Evolutionary conservation across 2,888 invertebrate species (phyloP).

Genomic region (Dastarcus helophoroides): DNA sequence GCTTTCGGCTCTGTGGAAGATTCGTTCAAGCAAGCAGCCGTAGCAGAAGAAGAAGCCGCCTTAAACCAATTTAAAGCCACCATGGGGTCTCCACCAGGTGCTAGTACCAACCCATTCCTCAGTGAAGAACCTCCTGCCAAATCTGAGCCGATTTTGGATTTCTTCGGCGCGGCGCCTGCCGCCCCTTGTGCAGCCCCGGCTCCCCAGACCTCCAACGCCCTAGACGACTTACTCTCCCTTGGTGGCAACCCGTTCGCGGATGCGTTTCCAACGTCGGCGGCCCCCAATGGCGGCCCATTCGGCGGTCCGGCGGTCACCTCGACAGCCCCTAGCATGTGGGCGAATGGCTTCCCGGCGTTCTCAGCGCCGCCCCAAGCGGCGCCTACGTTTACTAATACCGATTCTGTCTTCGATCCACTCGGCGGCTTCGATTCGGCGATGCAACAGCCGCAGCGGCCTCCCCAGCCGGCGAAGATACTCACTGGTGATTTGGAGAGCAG

Average conservation of each 20-base stretch:
- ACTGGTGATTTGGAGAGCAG: constrained; percentile 92
- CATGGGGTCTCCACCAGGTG: constrained; percentile 63
- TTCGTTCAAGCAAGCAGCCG: constrained; percentile 69
- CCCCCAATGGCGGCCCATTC: constrained; percentile 25
- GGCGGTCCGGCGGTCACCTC: constrained; percentile 23
- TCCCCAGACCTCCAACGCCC: constrained; percentile 47
- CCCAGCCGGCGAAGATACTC: constrained; percentile 48
- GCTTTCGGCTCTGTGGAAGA: constrained; percentile 86
- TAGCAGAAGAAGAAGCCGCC: constrained; percentile 93
- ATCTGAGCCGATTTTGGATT: constrained; percentile 57
- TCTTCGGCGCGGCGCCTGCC: constrained; percentile 57
- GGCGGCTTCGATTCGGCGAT: constrained; percentile 48
- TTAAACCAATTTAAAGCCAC: constrained; percentile 92
- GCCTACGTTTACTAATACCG: constrained; percentile 39
- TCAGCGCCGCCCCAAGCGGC: constrained; percentile 13
- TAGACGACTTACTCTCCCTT: constrained; percentile 66
- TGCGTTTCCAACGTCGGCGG: constrained; percentile 11
- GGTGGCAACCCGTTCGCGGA: constrained; percentile 83
- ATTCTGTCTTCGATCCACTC: constrained; percentile 46
- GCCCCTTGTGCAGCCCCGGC: constrained; percentile 32
- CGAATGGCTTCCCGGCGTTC: constrained; percentile 26
- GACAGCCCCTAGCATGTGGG: constrained; percentile 28
- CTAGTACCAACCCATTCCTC: constrained; percentile 76
- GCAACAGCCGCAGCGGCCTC: constrained; percentile 39
- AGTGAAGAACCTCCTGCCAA: constrained; percentile 38